Conservation (phyloP, 2,113 vertebrate genomes). For the Bothrops jararaca region DNA sequence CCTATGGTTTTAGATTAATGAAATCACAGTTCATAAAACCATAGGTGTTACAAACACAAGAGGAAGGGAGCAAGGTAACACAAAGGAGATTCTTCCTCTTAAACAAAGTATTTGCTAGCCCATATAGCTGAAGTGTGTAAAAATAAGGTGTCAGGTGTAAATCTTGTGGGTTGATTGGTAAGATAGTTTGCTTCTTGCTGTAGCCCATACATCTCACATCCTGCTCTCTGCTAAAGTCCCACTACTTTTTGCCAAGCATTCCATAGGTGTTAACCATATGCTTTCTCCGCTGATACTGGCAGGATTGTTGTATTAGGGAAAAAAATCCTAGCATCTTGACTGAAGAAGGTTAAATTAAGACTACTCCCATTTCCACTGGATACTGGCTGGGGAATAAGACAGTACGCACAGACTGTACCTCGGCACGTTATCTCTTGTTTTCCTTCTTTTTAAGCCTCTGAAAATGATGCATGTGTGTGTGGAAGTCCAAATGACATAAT, state of each 20-base stretch:
- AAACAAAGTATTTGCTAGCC: neutral
- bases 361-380: neutral
- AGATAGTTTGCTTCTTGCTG: neutral
- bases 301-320: neutral
- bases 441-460: neutral
- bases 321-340: neutral
- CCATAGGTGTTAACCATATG: neutral
- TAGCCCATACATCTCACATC: neutral
- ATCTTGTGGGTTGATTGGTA: neutral
- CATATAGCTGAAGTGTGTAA: neutral
- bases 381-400: neutral
- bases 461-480: neutral
- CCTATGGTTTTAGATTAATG: conserved; percentile 9
- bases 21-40: conserved; percentile 8
- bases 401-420: neutral
- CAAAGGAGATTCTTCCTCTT: neutral
- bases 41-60: conserved; percentile 3
- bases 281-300: neutral
- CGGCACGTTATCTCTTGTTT: neutral
- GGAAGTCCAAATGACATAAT: neutral
- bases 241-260: neutral
- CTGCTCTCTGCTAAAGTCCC: neutral
- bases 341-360: neutral
- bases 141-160: neutral
- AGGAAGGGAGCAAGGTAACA: neutral